Conservation (phyloP, 1,140 invertebrate genomes). For the Hetaerina americana region DNA sequence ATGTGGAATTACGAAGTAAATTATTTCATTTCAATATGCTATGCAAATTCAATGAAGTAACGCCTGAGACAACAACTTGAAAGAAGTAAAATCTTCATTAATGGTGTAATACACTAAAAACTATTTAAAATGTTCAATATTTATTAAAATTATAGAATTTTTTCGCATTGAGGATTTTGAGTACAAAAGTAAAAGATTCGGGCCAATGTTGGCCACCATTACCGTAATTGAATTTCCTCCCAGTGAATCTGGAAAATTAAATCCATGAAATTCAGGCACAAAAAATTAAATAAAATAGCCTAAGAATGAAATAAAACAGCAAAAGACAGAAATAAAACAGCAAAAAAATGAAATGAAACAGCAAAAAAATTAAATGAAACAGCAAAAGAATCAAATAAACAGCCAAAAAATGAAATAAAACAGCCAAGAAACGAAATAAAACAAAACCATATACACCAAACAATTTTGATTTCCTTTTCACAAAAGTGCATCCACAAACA, state of each 20-base stretch:
- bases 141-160: constrained; percentile 87
- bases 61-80: no score
- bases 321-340: neutral
- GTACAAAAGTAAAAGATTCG: constrained; percentile 91
- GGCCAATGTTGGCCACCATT: constrained; percentile 94
- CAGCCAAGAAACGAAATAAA: no score
- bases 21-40: no score
- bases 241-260: constrained; percentile 54
- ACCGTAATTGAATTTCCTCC: constrained; percentile 94
- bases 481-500: no score
- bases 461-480: no score
- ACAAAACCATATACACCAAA: no score
- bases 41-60: no score
- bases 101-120: constrained; percentile 94
- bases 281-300: constrained; percentile 7
- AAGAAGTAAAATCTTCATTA: no score
- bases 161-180: constrained; percentile 85
- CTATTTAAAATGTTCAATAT: constrained; percentile 89
- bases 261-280: constrained; percentile 9
- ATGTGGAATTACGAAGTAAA: no score
- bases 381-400: no score
- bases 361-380: no score
- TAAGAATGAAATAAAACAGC: constrained; percentile 1
- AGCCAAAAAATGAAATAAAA: no score
- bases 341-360: neutral